Conservation (phyloP, 2,797 vertebrate species). For the Amblyraja radiata region DNA sequence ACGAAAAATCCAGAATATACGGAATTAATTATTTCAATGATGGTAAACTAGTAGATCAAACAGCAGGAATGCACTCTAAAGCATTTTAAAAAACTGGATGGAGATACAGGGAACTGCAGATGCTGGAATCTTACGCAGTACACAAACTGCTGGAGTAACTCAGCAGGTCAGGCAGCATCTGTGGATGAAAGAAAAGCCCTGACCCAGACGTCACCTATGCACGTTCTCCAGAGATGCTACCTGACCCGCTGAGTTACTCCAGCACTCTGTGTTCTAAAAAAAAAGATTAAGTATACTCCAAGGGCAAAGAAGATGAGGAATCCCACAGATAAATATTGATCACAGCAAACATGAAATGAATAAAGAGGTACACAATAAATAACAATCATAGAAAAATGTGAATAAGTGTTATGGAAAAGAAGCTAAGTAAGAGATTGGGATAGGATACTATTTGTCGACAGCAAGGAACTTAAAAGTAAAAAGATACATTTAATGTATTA, state of each 20-base stretch:
- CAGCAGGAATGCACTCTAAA: not conserved
- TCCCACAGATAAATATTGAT: too few species aligned
- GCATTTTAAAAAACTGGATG: not conserved
- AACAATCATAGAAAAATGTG: not conserved
- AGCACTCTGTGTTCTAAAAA: too few species aligned
- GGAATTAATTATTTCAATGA: not conserved
- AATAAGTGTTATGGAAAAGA: not conserved
- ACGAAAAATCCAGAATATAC: not conserved
- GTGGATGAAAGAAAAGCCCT: too few species aligned
- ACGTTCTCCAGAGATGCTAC: too few species aligned
- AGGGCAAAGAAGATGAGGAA: too few species aligned
- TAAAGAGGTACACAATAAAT: not conserved
- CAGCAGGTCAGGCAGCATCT: too few species aligned
- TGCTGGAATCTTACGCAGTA: too few species aligned
- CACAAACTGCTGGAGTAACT: too few species aligned
- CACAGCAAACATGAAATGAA: not conserved
- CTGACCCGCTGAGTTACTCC: too few species aligned
- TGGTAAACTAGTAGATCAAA: not conserved
- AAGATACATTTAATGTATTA: not conserved
- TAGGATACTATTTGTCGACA: not conserved
- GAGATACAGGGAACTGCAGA: not conserved
- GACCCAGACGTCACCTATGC: too few species aligned
- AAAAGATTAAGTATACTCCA: not conserved
- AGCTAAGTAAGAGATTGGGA: not conserved
- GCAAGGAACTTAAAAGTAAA: not conserved